Percentiles rank a stretch among this genome's conserved stretches.
phyloP scores from a whole-genome alignment of 2,797 vertebrate species.

The Delichon dasypus region DNA sequence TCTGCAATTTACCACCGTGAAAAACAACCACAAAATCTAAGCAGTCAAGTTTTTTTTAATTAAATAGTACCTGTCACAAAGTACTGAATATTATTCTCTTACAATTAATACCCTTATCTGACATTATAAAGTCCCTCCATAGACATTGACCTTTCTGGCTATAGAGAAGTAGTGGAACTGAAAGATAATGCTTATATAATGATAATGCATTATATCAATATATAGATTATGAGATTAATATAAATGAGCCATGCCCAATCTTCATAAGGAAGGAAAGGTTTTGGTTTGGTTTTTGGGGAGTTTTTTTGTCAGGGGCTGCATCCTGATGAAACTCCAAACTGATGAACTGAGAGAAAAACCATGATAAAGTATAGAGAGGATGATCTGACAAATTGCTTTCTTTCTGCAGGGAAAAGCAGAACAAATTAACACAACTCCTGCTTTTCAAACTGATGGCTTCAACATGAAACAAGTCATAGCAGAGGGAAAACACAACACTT shows the following conservation, averaged over 20 bases:
- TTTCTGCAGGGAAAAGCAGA: not conserved
- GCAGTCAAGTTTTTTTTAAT: not conserved
- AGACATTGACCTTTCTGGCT: not conserved
- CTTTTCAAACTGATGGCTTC: not conserved
- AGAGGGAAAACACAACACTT: not conserved
- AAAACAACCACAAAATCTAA: not conserved
- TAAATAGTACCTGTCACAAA: not conserved
- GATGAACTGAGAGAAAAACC: not conserved
- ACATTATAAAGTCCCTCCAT: not conserved
- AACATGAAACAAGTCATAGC: not conserved
- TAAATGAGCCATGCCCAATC: not conserved
- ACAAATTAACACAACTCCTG: not conserved
- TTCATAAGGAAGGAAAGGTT: not conserved
- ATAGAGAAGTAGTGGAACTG: not conserved
- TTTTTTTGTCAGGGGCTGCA: not conserved
- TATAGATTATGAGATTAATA: not conserved
- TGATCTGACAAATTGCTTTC: not conserved
- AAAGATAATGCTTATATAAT: not conserved
- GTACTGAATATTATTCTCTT: not conserved
- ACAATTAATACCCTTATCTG: not conserved
- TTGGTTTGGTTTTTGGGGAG: not conserved
- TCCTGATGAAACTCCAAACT: not conserved
- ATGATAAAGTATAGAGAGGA: not conserved
- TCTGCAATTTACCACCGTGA: slow-evolving; percentile 22
- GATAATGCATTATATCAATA: not conserved